phyloP scores from a whole-genome alignment of 2,888 invertebrate genomes.

The Melipona bicolor region DNA sequence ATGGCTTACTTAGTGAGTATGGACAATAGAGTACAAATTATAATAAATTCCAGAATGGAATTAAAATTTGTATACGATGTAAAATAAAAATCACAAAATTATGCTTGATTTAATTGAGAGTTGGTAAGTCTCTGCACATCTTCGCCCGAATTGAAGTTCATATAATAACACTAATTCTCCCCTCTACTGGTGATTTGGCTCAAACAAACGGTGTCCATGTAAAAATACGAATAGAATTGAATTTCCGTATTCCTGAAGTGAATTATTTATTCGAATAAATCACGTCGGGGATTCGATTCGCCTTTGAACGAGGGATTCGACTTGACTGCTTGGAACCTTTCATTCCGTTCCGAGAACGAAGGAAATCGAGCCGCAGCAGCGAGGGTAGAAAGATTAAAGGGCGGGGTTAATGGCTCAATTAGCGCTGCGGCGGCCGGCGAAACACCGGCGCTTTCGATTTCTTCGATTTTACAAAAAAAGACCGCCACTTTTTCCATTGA shows the following conservation, averaged over 20 bases:
- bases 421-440: slow-evolving; percentile 57
- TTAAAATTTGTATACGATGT: no score
- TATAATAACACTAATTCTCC: no score
- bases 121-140: no score
- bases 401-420: slow-evolving; percentile 73
- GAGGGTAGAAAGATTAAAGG: slow-evolving; percentile 69
- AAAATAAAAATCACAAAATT: no score
- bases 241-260: background rate
- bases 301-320: slow-evolving; percentile 41
- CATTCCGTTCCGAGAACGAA: slow-evolving; percentile 61
- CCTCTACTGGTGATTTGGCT: no score
- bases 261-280: slow-evolving; percentile 15
- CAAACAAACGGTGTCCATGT: no score
- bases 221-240: background rate
- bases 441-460: slow-evolving; percentile 55
- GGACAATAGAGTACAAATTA: no score
- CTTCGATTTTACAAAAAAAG: slow-evolving; percentile 38
- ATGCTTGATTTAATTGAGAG: no score
- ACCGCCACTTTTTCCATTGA: background rate
- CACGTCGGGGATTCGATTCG: slow-evolving; percentile 26
- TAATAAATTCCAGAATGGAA: no score
- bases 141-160: no score
- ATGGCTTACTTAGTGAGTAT: no score
- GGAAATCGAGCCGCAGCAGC: slow-evolving; percentile 62
- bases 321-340: slow-evolving; percentile 50